Evolutionary conservation across 2,888 invertebrate species (phyloP), one percentile per base, ranked within the genome.

Genomic region (Poecilobothrus nobilitatus): DNA sequence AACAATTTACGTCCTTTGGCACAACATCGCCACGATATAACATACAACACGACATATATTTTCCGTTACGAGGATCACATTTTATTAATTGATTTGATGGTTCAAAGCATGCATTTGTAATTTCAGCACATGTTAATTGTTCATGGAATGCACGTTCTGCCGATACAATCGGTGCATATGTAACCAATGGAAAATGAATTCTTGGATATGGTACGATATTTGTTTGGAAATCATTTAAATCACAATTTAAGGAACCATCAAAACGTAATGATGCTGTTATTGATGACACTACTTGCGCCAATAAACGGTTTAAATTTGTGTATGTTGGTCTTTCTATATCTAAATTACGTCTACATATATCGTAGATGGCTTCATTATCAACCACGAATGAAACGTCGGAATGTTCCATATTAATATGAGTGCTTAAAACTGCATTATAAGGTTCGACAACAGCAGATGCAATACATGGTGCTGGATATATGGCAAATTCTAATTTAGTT

Each of bases 401-500:
- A 41, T 41, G 41, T 41, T 41, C 41, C 41, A 41, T 41, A 41
- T 41, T 41, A 15, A 41, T 41, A 8, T 41, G 41, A 41, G 41
- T 41, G 15, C 92, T 92, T 72, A 95, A 80, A 69, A 92, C 88
- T 2, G 94, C 89, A 80, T 95, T 95, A 84, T 94, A 94, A 0
- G 94, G 94, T 80, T 94, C 94, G 65, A 94, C 94, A 18, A 94
- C 93, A 0, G 94, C 92, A 2, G 94, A 92, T 44, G 91, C 91
- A 65, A 93, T 87, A 81, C 90, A 90, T 68, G 92, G 92, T 22
- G 92, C 91, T 12, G 92, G 92, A 78, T 92, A 93, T 71, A 92
- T 89, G 63, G 91, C 88, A 78, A 92, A 92, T 78, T 91, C 90
- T 0, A 92, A 91, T 0, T 41, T 41, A 9, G 41, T 41, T 41